Percentiles rank a stretch among this genome's conserved stretches.
Conservation (phyloP, 1,140 invertebrate species). For the Monomorium pharaonis region DNA sequence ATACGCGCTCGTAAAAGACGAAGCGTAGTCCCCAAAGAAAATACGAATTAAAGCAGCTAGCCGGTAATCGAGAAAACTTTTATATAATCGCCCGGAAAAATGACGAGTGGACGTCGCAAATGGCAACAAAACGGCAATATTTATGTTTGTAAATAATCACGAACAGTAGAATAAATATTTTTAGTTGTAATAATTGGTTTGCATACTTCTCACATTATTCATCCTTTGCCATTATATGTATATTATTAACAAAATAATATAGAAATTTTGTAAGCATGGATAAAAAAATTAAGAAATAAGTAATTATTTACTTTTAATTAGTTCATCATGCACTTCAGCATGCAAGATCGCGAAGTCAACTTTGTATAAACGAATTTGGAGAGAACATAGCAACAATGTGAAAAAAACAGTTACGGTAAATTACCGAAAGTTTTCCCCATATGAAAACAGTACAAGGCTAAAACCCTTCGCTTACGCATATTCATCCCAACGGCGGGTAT, state of each 20-base stretch:
- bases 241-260: neutral
- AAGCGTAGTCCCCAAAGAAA: constrained; percentile 80
- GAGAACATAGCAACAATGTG: neutral
- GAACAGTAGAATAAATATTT: neutral
- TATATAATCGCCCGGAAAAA: constrained; percentile 63
- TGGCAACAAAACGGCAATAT: neutral
- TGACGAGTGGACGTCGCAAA: neutral
- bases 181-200: neutral
- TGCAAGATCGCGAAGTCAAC: neutral
- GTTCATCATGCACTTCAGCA: neutral
- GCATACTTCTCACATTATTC: neutral
- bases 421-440: constrained; percentile 10
- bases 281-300: neutral
- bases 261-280: neutral
- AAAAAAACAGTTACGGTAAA: constrained; percentile 13
- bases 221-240: no score
- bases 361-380: neutral
- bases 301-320: neutral
- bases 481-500: constrained; percentile 64
- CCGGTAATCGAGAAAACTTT: constrained; percentile 67
- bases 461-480: constrained; percentile 4
- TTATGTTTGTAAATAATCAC: constrained; percentile 4
- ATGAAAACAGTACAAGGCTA: neutral
- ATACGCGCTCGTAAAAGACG: constrained; percentile 80
- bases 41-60: constrained; percentile 80